These are phyloP conservation scores for Anolis sagrei DNA, from an alignment of 2,113 vertebrate species.

Conservation along the genomic window DNA sequence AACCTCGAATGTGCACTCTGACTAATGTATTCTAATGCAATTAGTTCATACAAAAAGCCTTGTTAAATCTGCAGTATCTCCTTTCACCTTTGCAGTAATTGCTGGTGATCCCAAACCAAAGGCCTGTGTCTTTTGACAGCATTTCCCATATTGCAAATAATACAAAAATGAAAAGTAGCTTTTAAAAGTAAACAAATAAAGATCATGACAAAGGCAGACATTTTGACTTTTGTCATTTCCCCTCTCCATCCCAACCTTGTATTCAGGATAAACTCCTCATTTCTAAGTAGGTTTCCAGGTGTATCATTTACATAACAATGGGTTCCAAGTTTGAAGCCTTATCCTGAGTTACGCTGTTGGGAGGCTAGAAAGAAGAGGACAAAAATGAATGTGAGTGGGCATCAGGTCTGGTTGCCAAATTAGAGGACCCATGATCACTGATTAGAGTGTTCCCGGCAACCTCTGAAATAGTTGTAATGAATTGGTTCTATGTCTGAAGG, in stretches of 20 bases:
- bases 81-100: conserved; percentile 78
- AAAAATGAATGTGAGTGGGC: neutral
- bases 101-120: conserved; percentile 69
- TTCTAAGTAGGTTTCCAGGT: neutral
- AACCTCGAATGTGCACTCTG: conserved; percentile 86
- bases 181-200: neutral
- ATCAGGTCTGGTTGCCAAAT: neutral
- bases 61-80: conserved; percentile 88
- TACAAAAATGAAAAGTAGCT: conserved; percentile 54
- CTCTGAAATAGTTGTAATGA: neutral
- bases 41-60: conserved; percentile 91
- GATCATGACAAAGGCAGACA: neutral
- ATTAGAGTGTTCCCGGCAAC: neutral
- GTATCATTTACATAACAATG: neutral
- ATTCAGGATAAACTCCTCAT: conserved; percentile 25
- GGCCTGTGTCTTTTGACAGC: conserved; percentile 59
- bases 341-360: neutral
- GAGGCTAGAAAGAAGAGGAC: neutral
- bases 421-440: neutral
- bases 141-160: conserved; percentile 67
- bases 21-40: conserved; percentile 93
- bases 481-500: neutral
- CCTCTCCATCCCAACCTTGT: conserved; percentile 19
- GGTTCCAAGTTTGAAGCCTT: neutral
- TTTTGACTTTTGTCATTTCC: neutral